Base-by-base conservation (phyloP, 1,140 invertebrate genomes). In the Drosophila malerkotliana region DNA sequence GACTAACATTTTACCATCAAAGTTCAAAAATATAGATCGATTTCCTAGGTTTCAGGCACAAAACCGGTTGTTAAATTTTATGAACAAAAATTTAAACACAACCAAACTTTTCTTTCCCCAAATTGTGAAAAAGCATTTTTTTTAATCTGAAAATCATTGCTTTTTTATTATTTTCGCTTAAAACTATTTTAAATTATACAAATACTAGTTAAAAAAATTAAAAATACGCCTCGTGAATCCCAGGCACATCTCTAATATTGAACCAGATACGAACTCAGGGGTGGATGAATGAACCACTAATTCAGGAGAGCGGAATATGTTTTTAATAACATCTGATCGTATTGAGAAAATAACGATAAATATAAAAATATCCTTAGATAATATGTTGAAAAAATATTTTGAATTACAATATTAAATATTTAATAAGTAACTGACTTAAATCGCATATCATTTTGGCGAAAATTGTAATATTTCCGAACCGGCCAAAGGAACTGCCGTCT, bases 231-330 rank as follows among this genome's bases (percentile, higher is more conserved):
- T 7, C 3, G 45, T 24, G 2, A 30, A 3, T 4, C 47, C 14
- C 21, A 34, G 4, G 18, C 0, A 4, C 47, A 45, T 67, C 63
- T 28, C 28, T 34, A 34, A 10, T n/a, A 41, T 14, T 10, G 63
- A 67, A 64, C 63, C 28, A 34, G 30, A 6, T 2, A 12, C 30
- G 14, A 49, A 41, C 26, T 51, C 6, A 67, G 63, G 63, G 63
- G 4, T 67, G 37, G 0, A 26, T 10, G 15, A 32, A 7, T 0
- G 28, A 52, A 49, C 30, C 15, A 12, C 1, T n/a, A 2, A 18
- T 51, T 5, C 9, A 3, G 1, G 34, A 14, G 18, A 26, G 8
- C 60, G 15, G 32, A 52, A 52, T 47, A 4, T 32, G 3, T 34
- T 1, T 9, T 4, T n/a, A 1, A 7, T 3, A 18, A 12, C 12